These are phyloP conservation scores for Erythrocercus mccallii DNA, from an alignment of 2,113 vertebrate species.

Conservation along the genomic window DNA sequence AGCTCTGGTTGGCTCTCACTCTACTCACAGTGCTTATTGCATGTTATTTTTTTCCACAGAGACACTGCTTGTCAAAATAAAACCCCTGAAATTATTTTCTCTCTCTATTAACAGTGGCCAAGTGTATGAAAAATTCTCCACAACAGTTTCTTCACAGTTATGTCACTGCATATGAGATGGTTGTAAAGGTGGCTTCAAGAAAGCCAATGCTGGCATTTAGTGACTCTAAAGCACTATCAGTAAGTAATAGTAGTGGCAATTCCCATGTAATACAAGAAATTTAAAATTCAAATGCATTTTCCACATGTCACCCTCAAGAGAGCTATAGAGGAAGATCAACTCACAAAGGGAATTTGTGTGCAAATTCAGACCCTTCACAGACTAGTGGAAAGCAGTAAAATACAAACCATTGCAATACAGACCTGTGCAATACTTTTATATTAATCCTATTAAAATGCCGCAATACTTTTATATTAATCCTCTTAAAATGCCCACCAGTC, in stretches of 20 bases:
- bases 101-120: not conserved
- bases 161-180: not conserved
- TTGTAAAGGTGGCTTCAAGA: not conserved
- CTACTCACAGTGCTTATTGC: not conserved
- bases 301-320: not conserved
- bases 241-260: not conserved
- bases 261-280: not conserved
- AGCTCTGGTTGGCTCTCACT: not conserved
- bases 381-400: not conserved
- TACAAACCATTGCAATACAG: not conserved
- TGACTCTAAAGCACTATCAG: not conserved
- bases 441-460: not conserved
- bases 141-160: not conserved
- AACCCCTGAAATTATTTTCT: not conserved
- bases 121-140: not conserved
- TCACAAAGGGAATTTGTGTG: not conserved
- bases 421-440: not conserved
- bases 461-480: not conserved
- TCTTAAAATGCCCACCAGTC: not conserved
- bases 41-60: not conserved
- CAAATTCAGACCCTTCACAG: not conserved
- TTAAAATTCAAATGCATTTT: constrained; percentile 32
- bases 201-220: not conserved
- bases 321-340: not conserved
- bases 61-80: not conserved